Evolutionary conservation across 2,797 vertebrate genomes (phyloP).

Genomic region (Erpetoichthys calabaricus): DNA sequence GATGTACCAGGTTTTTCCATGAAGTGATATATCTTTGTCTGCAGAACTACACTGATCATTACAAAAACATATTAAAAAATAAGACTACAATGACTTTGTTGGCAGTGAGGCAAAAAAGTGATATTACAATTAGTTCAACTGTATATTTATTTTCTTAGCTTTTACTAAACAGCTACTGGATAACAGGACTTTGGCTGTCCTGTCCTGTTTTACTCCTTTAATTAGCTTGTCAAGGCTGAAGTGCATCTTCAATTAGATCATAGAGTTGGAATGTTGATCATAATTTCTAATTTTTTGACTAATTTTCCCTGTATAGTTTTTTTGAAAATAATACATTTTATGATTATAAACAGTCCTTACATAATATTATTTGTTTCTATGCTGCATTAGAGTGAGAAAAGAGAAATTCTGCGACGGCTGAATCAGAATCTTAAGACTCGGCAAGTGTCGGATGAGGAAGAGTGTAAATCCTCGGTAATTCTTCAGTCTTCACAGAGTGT

Average conservation of each 20-base stretch:
- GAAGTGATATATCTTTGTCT: too few species aligned
- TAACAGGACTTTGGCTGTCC: too few species aligned
- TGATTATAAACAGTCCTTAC: conserved; percentile 14
- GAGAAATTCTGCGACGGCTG: conserved; percentile 75
- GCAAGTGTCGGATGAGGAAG: conserved; percentile 38
- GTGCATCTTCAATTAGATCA: background rate
- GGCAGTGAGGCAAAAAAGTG: too few species aligned
- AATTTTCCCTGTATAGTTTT: conserved; percentile 8
- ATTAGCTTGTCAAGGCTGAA: too few species aligned
- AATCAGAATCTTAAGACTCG: conserved; percentile 79
- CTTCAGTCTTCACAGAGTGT: conserved; percentile 17
- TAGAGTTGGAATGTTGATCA: background rate
- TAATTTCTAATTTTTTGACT: conserved; percentile 7
- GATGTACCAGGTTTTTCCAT: too few species aligned
- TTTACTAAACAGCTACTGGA: too few species aligned
- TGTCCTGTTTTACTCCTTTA: too few species aligned
- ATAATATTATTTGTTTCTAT: background rate
- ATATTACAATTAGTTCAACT: too few species aligned
- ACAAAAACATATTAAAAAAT: too few species aligned
- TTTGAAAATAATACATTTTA: conserved; percentile 8
- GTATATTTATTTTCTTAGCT: too few species aligned
- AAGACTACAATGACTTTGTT: too few species aligned
- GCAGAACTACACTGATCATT: too few species aligned
- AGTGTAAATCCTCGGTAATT: conserved; percentile 14
- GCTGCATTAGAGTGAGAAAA: conserved; percentile 65